phyloP scores from a whole-genome alignment of 2,888 invertebrate species.

The Heteromyza rotundicornis region DNA sequence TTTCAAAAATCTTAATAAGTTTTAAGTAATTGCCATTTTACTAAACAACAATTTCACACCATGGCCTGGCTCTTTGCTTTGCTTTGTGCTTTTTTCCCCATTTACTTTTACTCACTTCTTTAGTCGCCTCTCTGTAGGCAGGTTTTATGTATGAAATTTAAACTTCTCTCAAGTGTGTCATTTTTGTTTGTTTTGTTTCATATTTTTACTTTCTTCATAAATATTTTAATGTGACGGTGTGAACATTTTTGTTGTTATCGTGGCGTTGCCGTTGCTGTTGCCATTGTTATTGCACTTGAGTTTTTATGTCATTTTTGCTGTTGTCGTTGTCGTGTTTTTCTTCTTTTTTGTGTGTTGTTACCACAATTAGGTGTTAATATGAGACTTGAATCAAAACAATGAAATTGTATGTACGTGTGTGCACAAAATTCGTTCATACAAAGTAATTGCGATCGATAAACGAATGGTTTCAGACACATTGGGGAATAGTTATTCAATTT shows the following conservation, averaged over 20 bases:
- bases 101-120: background rate
- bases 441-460: too few species aligned
- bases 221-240: background rate
- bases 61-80: too few species aligned
- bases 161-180: too few species aligned
- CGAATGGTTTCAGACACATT: too few species aligned
- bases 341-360: too few species aligned
- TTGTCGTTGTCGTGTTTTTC: background rate
- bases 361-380: slow-evolving; percentile 1
- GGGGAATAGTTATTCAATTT: too few species aligned
- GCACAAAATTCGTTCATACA: too few species aligned
- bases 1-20: background rate
- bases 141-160: too few species aligned
- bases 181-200: background rate
- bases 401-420: background rate
- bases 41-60: background rate
- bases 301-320: slow-evolving; percentile 4
- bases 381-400: background rate
- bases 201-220: background rate
- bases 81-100: too few species aligned
- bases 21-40: slow-evolving; percentile 2
- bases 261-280: slow-evolving; percentile 6
- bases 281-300: slow-evolving; percentile 1
- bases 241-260: background rate
- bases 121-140: background rate